These are phyloP conservation scores for Watsonalla cultraria DNA, from an alignment of 2,888 invertebrate genomes.

Conservation along the genomic window DNA sequence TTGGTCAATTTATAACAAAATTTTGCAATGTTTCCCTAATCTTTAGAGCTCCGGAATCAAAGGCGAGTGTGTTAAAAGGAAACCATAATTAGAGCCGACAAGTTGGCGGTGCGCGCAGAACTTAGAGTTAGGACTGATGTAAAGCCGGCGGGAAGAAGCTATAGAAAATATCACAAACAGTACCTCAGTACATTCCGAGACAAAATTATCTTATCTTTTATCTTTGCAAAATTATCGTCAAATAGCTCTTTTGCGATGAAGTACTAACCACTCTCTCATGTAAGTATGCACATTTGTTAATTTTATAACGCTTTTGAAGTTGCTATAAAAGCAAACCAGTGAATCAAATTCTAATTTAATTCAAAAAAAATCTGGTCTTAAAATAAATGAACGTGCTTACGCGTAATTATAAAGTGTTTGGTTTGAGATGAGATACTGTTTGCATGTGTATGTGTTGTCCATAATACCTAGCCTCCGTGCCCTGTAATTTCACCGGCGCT, in stretches of 20 bases:
- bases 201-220: too few species aligned
- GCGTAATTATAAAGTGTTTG: not conserved
- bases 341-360: too few species aligned
- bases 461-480: conserved; percentile 21
- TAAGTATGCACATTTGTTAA: too few species aligned
- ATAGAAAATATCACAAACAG: too few species aligned
- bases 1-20: conserved; percentile 14
- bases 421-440: not conserved
- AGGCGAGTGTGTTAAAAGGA: conserved; percentile 50
- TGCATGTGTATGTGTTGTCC: not conserved
- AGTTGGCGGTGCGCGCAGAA: conserved; percentile 32
- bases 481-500: conserved; percentile 64
- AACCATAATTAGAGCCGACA: conserved; percentile 60
- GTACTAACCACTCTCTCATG: too few species aligned
- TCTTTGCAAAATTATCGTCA: too few species aligned
- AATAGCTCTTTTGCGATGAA: too few species aligned
- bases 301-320: too few species aligned
- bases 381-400: not conserved
- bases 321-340: too few species aligned
- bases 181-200: too few species aligned
- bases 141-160: too few species aligned
- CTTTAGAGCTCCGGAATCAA: conserved; percentile 49
- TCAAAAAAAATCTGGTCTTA: too few species aligned
- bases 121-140: conserved; percentile 9
- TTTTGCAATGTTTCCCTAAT: conserved; percentile 45